Base-by-base conservation (phyloP, 2,888 invertebrate species). In the Acleris laterana region DNA sequence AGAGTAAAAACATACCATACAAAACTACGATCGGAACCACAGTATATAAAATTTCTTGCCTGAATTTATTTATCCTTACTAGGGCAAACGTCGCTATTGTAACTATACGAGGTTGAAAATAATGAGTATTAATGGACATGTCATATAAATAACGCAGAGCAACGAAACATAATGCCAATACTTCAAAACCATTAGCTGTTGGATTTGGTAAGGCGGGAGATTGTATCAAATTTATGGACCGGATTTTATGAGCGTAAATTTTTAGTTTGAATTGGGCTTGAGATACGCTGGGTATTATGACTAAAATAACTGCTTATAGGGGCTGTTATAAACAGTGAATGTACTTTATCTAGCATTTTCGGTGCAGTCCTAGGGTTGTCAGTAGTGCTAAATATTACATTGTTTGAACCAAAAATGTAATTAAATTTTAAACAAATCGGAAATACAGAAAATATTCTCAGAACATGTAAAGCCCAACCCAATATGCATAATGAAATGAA, bases 161-260 rank as follows among this genome's bases (percentile, higher is more conserved):
- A 79, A 79, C 79, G 79, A 70, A 74, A 77, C 72, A 78, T 78
- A 85, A 84, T 80, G 80, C 78, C 78, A 80, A 85, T 85, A 83
- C 83, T 86, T 85, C 81, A 87, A 79, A 85, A 81, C 83, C 88
- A 87, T 87, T 87, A 87, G 81, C 77, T 64, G 53, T 50, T 53
- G 57, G 20, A 55, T 50, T 44, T 25, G 46, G n/a, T 57, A 48
- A 44, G 65, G 65, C 65, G 65, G 58, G 62, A 58, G 67, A 53
- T 50, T 62, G 62, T 20, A 49, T 49, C 50, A 44, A 65, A 65
- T 65, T 65, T 65, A 65, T 65, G 60, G 44, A 32, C 60, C 60
- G 56, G 53, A 61, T 61, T 61, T 65, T 65, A 65, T 65, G 60
- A 42, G 60, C 60, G 44, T 50, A 56, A 55, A 50, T 56, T 63